Evolutionary conservation across 2,888 invertebrate genomes (phyloP).

Genomic region (Timandra comae): DNA sequence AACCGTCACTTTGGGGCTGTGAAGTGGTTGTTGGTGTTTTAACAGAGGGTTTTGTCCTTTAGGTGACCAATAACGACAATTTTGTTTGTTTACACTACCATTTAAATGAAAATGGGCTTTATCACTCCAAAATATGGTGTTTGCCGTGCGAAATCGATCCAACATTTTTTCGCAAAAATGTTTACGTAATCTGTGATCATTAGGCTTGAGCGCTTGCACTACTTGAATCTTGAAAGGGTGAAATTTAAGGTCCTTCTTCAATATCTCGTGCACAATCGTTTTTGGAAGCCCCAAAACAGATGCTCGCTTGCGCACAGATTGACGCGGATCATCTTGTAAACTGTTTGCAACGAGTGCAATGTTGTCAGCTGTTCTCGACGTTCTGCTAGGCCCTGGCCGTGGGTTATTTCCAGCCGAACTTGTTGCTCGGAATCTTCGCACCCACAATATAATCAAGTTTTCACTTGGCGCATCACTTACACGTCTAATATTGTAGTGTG

Average conservation of each 20-base stretch:
- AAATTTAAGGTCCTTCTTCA: constrained; percentile 14
- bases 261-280: constrained; percentile 12
- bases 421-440: too few relatives aligned
- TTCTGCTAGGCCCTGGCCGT: constrained; percentile 12
- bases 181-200: constrained; percentile 16
- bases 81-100: constrained; percentile 18
- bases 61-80: constrained; percentile 17
- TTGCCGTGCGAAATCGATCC: constrained; percentile 14
- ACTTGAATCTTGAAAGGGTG: constrained; percentile 18
- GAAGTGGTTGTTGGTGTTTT: constrained; percentile 14
- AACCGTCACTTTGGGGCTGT: constrained; percentile 17
- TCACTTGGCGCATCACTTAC: too few relatives aligned
- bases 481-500: constrained; percentile 9
- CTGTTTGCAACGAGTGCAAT: constrained; percentile 13
- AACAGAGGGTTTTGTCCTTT: constrained; percentile 13
- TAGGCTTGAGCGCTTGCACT: constrained; percentile 18
- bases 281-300: constrained; percentile 11
- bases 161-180: constrained; percentile 17
- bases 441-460: too few relatives aligned
- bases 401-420: too few relatives aligned
- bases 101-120: constrained; percentile 35
- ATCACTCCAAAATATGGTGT: constrained; percentile 19
- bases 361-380: constrained; percentile 11
- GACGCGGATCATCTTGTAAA: constrained; percentile 10
- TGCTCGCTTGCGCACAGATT: constrained; percentile 14